These are phyloP conservation scores for Styela clava DNA, from an alignment of 23 tunicate species.

Conservation along the genomic window DNA sequence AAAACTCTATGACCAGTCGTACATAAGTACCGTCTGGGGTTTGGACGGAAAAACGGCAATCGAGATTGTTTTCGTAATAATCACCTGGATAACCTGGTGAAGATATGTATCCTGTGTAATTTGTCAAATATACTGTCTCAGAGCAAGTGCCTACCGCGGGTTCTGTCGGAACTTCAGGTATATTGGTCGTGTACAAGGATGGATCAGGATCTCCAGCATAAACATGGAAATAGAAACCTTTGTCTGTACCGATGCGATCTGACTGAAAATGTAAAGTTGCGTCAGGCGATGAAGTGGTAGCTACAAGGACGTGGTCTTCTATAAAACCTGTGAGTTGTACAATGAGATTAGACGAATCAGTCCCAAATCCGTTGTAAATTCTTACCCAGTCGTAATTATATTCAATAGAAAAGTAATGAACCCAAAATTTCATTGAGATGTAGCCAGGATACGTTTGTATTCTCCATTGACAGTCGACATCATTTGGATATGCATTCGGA, in stretches of 20 bases:
- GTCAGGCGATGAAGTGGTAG: background rate
- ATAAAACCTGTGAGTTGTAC: background rate
- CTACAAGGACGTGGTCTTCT: background rate
- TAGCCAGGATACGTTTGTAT: background rate
- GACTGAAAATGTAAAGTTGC: constrained; percentile 5
- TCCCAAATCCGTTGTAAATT: constrained; percentile 13
- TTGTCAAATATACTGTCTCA: too few relatives aligned
- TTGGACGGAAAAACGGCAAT: background rate
- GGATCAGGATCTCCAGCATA: background rate
- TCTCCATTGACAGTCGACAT: constrained; percentile 32
- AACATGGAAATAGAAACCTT: background rate
- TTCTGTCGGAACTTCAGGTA: background rate
- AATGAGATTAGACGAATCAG: background rate
- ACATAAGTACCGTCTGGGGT: constrained; percentile 1
- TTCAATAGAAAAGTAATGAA: constrained; percentile 4
- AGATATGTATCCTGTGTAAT: background rate
- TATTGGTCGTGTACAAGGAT: background rate
- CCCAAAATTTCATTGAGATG: background rate
- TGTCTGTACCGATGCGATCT: constrained; percentile 1
- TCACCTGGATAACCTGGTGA: constrained; percentile 7
- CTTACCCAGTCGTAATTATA: constrained; percentile 4
- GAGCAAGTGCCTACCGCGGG: background rate
- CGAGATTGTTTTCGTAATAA: constrained; percentile 3
- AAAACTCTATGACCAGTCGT: background rate
- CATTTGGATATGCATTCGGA: constrained; percentile 13